Evolutionary conservation across 2,113 vertebrate species (phyloP).

Genomic region (Phainopepla nitens): DNA sequence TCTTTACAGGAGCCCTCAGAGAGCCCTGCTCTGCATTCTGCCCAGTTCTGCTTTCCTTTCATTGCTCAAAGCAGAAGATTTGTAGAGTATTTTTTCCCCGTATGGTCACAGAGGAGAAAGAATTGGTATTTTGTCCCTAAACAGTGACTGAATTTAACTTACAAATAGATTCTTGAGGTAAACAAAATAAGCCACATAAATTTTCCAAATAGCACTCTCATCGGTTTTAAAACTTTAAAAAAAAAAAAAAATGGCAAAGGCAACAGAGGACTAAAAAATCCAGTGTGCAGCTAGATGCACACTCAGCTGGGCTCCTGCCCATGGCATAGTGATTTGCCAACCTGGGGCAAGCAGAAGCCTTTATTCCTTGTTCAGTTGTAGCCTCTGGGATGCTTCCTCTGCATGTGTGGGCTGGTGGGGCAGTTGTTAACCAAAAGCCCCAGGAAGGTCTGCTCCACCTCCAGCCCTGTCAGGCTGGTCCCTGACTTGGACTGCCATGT

Average conservation of each 20-base stretch:
- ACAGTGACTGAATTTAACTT: background rate
- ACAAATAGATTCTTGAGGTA: background rate
- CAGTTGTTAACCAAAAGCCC: background rate
- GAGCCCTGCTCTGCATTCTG: background rate
- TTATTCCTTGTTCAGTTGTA: background rate
- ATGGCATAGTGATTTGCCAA: rapidly evolving
- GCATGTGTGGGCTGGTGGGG: background rate
- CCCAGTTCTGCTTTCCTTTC: background rate
- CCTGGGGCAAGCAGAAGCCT: background rate
- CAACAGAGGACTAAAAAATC: background rate
- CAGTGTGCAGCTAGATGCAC: background rate
- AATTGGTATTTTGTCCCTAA: background rate
- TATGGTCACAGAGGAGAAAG: background rate
- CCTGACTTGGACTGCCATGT: background rate
- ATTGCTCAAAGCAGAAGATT: background rate
- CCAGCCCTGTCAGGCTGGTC: background rate
- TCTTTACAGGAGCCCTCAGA: background rate
- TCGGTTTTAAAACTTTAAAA: background rate
- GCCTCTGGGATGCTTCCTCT: background rate
- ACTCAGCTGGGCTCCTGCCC: background rate
- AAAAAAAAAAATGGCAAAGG: background rate
- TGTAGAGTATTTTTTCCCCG: background rate
- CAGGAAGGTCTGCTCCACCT: background rate
- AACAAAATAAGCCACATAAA: background rate
- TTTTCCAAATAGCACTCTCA: background rate